phyloP scores from a whole-genome alignment of 1,140 invertebrate genomes.

The Penaeus vannamei region DNA sequence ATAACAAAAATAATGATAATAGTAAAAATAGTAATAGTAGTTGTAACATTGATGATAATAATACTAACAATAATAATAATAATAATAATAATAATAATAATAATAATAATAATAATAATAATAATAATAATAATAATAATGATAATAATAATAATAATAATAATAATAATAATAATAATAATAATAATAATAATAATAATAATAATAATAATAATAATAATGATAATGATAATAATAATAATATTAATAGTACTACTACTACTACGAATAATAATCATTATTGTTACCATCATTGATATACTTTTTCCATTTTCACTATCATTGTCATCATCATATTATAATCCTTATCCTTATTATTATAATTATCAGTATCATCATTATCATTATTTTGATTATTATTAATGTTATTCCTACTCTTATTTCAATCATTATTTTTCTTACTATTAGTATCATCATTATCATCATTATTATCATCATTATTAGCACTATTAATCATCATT shows the following conservation, averaged over 20 bases:
- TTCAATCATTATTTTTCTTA: too few species aligned
- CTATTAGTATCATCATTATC: too few species aligned
- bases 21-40: neutral
- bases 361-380: too few species aligned
- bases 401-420: too few species aligned
- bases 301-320: too few species aligned
- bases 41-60: neutral
- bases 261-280: neutral
- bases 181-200: slow-evolving; percentile 22
- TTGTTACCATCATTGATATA: neutral
- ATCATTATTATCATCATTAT: too few species aligned
- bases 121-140: neutral
- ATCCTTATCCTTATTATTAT: too few species aligned
- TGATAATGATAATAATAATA: neutral
- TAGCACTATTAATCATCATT: too few species aligned
- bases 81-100: neutral
- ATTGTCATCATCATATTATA: too few species aligned
- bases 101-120: neutral
- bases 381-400: too few species aligned
- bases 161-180: neutral
- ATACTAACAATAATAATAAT: neutral
- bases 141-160: neutral
- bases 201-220: neutral
- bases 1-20: neutral
- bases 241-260: neutral